phyloP scores from a whole-genome alignment of 2,797 vertebrate species.

The Enteromius treurensis region DNA sequence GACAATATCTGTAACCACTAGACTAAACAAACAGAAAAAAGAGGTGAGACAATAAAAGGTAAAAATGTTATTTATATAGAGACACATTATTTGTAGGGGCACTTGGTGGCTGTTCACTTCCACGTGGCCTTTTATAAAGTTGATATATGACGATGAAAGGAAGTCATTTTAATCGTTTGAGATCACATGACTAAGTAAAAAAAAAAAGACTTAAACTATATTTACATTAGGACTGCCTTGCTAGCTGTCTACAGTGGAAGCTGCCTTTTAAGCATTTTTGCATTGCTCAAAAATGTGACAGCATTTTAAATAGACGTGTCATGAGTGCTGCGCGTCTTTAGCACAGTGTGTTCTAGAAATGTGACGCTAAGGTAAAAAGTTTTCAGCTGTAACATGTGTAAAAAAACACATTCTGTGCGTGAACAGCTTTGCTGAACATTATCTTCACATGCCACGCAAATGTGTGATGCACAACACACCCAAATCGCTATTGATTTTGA shows the following conservation, averaged over 20 bases:
- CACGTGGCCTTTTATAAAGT: constrained; percentile 1
- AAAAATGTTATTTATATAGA: background rate
- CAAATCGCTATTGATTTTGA: no score
- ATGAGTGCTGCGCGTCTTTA: background rate
- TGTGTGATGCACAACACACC: no score
- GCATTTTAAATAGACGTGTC: background rate
- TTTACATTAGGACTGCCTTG: no score
- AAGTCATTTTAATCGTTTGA: background rate
- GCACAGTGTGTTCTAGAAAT: background rate
- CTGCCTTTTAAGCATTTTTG: no score
- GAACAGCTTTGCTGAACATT: background rate
- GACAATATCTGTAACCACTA: background rate
- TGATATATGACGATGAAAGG: background rate
- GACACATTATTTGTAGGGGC: no score
- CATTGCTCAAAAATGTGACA: background rate
- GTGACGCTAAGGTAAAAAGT: background rate
- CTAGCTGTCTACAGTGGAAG: no score
- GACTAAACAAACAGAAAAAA: background rate
- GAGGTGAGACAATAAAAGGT: background rate
- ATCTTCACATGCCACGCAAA: background rate
- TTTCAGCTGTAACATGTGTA: background rate
- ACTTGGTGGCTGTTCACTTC: background rate
- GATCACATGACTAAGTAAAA: no score
- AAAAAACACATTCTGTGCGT: background rate
- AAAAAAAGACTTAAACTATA: background rate